Percentiles rank a stretch among this genome's conserved stretches.
Evolutionary conservation across 2,888 invertebrate species (phyloP).

Genomic region (Caenorhabditis drosophilae): DNA sequence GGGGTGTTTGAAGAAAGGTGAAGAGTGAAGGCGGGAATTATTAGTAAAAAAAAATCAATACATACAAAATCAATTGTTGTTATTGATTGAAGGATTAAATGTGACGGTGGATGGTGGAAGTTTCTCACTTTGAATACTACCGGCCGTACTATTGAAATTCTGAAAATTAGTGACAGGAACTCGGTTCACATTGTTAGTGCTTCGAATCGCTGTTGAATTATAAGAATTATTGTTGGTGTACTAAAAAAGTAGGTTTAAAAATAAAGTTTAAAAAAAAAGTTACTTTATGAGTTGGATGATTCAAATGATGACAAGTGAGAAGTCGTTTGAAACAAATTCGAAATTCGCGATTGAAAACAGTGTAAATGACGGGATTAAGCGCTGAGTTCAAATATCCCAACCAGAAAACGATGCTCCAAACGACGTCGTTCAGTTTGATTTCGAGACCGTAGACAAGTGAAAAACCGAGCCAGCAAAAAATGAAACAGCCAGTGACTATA

Average conservation of each 20-base stretch:
- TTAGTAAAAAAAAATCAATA: too few relatives aligned
- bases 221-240: slow-evolving; percentile 60
- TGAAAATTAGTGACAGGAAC: slow-evolving; percentile 29
- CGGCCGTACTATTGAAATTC: slow-evolving; percentile 23
- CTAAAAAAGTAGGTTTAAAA: slow-evolving; percentile 22
- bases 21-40: too few relatives aligned
- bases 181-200: slow-evolving; percentile 32
- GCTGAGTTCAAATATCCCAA: slow-evolving; percentile 96
- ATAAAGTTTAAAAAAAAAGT: neutral
- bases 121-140: slow-evolving; percentile 21
- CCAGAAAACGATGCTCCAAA: slow-evolving; percentile 87
- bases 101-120: too few relatives aligned
- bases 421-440: slow-evolving; percentile 58
- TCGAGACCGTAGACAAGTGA: slow-evolving; percentile 73
- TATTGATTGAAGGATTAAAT: too few relatives aligned
- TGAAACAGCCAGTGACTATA: slow-evolving; percentile 95
- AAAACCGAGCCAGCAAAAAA: slow-evolving; percentile 95
- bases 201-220: slow-evolving; percentile 48
- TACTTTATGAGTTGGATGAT: slow-evolving; percentile 48
- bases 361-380: slow-evolving; percentile 80
- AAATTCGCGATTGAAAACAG: slow-evolving; percentile 67
- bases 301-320: slow-evolving; percentile 66
- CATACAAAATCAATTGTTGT: too few relatives aligned
- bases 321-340: slow-evolving; percentile 67
- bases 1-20: too few relatives aligned